A percentile compares a stretch with the other conserved stretches of the same genome.
Conservation (phyloP, 92 coral and sea anemone species). For the Parazoanthus atlanticus region DNA sequence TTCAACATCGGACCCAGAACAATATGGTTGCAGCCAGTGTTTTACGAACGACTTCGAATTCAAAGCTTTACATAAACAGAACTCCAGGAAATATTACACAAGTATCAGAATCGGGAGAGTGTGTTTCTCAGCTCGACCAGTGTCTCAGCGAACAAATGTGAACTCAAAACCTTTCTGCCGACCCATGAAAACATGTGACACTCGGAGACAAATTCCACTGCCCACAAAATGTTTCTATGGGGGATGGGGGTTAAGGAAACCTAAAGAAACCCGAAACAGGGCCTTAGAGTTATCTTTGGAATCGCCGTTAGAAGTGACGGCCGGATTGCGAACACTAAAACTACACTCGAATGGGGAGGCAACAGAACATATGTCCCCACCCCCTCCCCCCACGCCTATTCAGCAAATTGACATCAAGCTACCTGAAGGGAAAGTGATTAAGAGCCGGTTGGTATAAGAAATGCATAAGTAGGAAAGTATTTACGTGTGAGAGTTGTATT, state of each 20-base stretch:
- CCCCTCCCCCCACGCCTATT: constrained; percentile 89
- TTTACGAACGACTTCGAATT: constrained; percentile 48
- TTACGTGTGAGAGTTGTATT: not conserved
- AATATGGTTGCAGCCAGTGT: constrained; percentile 55
- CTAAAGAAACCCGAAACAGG: constrained; percentile 21
- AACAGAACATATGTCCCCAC: constrained; percentile 32
- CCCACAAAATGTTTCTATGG: constrained; percentile 57
- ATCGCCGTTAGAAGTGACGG: constrained; percentile 48
- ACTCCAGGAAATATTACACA: constrained; percentile 51
- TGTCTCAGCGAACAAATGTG: constrained; percentile 7
- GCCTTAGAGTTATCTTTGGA: constrained; percentile 13
- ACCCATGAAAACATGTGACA: not conserved
- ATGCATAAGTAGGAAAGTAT: not conserved
- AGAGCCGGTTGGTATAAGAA: constrained; percentile 46
- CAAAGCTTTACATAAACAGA: constrained; percentile 37
- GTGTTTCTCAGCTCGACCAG: constrained; percentile 72
- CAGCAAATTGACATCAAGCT: constrained; percentile 80
- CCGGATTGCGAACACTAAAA: constrained; percentile 64
- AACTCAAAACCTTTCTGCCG: constrained; percentile 10
- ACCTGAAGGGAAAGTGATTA: constrained; percentile 70
- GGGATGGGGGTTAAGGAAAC: constrained; percentile 74
- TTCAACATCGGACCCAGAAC: constrained; percentile 45
- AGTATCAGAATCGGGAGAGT: constrained; percentile 70
- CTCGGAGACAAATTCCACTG: constrained; percentile 43
- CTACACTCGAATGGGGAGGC: constrained; percentile 38